Evolutionary conservation across 30 jellyfish, hydroid and myxozoan genomes (phyloP), one percentile per base, ranked within the genome.

Genomic region (Hydractinia echinata): DNA sequence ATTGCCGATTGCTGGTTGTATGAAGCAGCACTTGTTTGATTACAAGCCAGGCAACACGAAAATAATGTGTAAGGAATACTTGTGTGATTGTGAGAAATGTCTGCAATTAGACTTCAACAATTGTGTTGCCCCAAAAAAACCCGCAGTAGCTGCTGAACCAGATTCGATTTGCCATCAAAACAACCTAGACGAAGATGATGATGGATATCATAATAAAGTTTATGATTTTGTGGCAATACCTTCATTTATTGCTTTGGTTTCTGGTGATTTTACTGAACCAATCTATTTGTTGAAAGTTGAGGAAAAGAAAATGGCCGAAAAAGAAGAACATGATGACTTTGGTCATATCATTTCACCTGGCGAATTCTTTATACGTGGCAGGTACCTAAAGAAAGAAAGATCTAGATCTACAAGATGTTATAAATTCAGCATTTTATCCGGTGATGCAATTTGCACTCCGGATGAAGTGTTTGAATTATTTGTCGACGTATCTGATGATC

Each of bases 81-180:
- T 73, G 15, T 73, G 72, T 51, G 74, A 30, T 30, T 73, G 83
- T 73, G 83, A 30, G 51, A 10, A 16, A 16, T 73, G 83, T 73
- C 51, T 73, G 30, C 30, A 73, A 13, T 44, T 73, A 16, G 76
- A 73, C 76, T 73, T 73, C 13, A 49, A 68, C 49, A 68, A 68
- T 14, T 68, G 79, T 20, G 53, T 68, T 13, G 19, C 15, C 15
- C 1, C 15, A 16, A 11, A 13, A 11, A 58, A 13, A 0, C 69
- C 3, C 15, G 50, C 19, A 11, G 78, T 67, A 0, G 50, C 3
- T 11, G 14, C 14, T 10, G 21, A 15, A 13, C 1, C 1, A 10
- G 1, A 13, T 13, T 13, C 11, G 19, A 13, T 10, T 48, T 15
- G 21, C 50, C 14, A 67, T 15, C 50, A 67, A 67, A 11, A 2